phyloP scores from a whole-genome alignment of 2,113 vertebrate genomes.

The Puntigrus tetrazona region DNA sequence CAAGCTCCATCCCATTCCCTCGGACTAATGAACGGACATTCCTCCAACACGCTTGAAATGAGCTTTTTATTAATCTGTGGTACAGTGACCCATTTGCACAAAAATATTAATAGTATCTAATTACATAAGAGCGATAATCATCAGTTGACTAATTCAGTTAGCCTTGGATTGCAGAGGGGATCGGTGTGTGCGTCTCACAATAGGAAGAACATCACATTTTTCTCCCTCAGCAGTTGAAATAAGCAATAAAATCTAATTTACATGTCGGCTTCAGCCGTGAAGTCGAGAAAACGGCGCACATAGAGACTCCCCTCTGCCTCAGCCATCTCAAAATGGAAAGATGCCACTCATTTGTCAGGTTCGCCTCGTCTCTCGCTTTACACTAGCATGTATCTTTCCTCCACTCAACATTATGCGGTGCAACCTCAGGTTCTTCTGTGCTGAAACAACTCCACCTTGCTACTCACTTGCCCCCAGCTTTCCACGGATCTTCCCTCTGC shows the following conservation, averaged over 20 bases:
- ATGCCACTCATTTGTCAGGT: slow-evolving; percentile 16
- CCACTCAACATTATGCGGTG: background rate
- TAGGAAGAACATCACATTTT: slow-evolving; percentile 35
- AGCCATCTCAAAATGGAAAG: slow-evolving; percentile 46
- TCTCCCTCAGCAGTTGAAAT: slow-evolving; percentile 41
- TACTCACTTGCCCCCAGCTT: background rate
- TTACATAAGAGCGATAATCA: slow-evolving; percentile 29
- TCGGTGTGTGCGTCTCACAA: background rate
- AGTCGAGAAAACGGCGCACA: slow-evolving; percentile 36
- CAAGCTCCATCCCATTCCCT: background rate
- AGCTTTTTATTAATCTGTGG: slow-evolving; percentile 22
- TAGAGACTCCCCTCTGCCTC: slow-evolving; percentile 34
- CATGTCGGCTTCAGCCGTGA: slow-evolving; percentile 30
- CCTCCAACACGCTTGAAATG: background rate
- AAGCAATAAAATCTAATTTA: slow-evolving; percentile 52
- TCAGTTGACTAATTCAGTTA: slow-evolving; percentile 29
- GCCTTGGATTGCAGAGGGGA: background rate
- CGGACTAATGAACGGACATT: slow-evolving; percentile 4
- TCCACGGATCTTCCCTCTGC: background rate
- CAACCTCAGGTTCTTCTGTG: background rate
- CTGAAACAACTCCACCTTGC: background rate
- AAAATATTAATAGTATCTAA: slow-evolving; percentile 37
- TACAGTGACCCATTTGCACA: slow-evolving; percentile 21
- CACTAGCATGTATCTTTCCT: background rate
- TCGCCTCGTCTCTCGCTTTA: background rate